These are phyloP conservation scores for Chaetogeoica ovagalla DNA, from an alignment of 2,888 invertebrate genomes.

Conservation along the genomic window DNA sequence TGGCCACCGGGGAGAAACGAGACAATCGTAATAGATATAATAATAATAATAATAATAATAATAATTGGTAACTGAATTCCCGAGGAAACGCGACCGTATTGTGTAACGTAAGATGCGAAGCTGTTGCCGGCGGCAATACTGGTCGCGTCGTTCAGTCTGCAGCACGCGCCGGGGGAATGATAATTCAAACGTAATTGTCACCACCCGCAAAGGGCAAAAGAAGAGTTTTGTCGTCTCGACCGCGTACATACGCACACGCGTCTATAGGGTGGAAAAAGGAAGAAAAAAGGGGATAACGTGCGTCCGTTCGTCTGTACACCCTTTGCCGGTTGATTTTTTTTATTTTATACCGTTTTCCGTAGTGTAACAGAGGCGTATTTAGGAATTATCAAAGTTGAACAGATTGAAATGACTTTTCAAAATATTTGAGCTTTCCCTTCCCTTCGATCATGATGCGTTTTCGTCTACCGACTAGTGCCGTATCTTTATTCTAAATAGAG, in stretches of 20 bases:
- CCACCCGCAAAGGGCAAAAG: slow-evolving; percentile 49
- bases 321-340: background rate
- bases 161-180: slow-evolving; percentile 43
- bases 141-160: background rate
- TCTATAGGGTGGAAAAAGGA: background rate
- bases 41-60: too few relatives aligned
- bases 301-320: background rate
- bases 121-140: background rate
- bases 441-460: too few relatives aligned
- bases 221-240: slow-evolving; percentile 21
- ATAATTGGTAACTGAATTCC: slow-evolving; percentile 52
- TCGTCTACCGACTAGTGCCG: too few relatives aligned
- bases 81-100: slow-evolving; percentile 8
- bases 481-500: too few relatives aligned
- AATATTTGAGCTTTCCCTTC: too few relatives aligned
- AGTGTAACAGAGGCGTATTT: background rate
- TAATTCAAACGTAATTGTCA: slow-evolving; percentile 53
- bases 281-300: slow-evolving; percentile 31
- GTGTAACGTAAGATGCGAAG: slow-evolving; percentile 41
- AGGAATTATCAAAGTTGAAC: too few relatives aligned
- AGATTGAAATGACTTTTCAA: too few relatives aligned
- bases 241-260: background rate
- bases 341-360: background rate
- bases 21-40: slow-evolving; percentile 51
- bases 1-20: slow-evolving; percentile 25